These are phyloP conservation scores for Scyliorhinus canicula DNA, from an alignment of 2,797 vertebrate species.

Conservation along the genomic window DNA sequence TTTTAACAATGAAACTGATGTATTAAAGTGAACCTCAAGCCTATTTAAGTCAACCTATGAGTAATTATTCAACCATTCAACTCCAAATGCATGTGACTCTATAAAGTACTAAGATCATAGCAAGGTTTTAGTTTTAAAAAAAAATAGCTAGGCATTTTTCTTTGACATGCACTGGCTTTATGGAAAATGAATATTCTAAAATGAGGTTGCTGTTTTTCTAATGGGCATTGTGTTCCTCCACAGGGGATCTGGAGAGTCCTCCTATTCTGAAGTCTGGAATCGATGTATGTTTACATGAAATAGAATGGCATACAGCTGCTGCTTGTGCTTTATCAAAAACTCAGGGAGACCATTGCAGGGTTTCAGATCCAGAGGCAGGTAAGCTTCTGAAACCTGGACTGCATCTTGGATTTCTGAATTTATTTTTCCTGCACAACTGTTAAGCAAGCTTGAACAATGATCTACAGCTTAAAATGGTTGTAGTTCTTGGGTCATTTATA, in stretches of 20 bases:
- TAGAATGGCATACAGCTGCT: constrained; percentile 84
- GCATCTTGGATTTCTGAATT: not conserved
- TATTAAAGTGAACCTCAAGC: no score
- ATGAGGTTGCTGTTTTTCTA: fast-evolving
- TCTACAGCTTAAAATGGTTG: not conserved
- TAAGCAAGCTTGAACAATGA: not conserved
- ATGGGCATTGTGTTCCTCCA: not conserved
- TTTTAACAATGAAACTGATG: no score
- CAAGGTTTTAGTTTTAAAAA: not conserved
- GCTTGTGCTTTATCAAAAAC: constrained; percentile 81
- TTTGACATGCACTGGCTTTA: not conserved
- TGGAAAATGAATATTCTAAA: not conserved
- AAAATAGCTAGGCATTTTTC: not conserved
- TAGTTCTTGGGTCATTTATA: not conserved
- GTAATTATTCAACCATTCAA: not conserved
- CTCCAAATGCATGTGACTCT: not conserved
- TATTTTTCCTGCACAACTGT: not conserved
- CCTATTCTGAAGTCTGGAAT: constrained; percentile 64
- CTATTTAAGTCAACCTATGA: not conserved
- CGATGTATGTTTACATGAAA: constrained; percentile 66
- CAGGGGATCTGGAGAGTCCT: constrained; percentile 79
- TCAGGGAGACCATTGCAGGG: constrained; percentile 77
- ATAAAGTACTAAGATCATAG: not conserved
- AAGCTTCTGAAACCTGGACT: constrained; percentile 42
- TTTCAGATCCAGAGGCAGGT: constrained; percentile 82